phyloP scores from a whole-genome alignment of 1,140 invertebrate species.

The Plectrocnemia conspersa region DNA sequence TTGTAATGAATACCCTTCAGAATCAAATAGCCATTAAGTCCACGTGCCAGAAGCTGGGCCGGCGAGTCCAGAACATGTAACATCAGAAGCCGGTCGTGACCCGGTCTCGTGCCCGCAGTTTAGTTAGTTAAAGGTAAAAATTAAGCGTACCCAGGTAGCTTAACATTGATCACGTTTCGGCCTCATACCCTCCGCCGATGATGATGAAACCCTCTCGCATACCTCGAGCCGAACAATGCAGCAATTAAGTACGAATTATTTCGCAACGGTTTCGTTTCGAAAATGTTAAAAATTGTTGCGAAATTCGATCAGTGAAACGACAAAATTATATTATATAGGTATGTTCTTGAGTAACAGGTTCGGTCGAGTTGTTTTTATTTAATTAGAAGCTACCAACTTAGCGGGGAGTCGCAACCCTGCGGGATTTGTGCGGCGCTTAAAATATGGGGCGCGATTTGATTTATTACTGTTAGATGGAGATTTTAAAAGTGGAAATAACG shows the following conservation, averaged over 20 bases:
- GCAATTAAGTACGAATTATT: too few relatives aligned
- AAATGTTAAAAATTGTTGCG: too few relatives aligned
- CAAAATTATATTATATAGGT: too few relatives aligned
- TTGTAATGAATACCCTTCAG: constrained; percentile 4
- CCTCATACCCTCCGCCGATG: not conserved
- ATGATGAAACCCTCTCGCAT: not conserved
- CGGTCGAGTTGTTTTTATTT: constrained; percentile 6
- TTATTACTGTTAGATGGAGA: not conserved
- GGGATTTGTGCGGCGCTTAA: not conserved
- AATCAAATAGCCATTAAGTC: constrained; percentile 5
- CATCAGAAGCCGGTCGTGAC: constrained; percentile 19
- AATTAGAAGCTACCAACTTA: constrained; percentile 11
- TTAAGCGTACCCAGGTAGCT: not conserved
- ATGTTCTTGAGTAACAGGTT: constrained; percentile 9
- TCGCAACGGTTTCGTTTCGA: too few relatives aligned
- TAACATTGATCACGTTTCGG: constrained; percentile 8
- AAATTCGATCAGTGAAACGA: too few relatives aligned
- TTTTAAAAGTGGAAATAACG: too few relatives aligned
- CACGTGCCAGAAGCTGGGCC: not conserved
- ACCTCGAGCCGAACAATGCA: not conserved
- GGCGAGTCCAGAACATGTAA: too few relatives aligned
- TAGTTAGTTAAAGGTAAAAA: not conserved
- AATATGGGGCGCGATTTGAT: not conserved
- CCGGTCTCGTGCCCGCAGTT: constrained; percentile 9
- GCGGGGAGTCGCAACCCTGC: constrained; percentile 5